Evolutionary conservation across 2,797 vertebrate genomes (phyloP).

Genomic region (Chaetodon trifasciatus): DNA sequence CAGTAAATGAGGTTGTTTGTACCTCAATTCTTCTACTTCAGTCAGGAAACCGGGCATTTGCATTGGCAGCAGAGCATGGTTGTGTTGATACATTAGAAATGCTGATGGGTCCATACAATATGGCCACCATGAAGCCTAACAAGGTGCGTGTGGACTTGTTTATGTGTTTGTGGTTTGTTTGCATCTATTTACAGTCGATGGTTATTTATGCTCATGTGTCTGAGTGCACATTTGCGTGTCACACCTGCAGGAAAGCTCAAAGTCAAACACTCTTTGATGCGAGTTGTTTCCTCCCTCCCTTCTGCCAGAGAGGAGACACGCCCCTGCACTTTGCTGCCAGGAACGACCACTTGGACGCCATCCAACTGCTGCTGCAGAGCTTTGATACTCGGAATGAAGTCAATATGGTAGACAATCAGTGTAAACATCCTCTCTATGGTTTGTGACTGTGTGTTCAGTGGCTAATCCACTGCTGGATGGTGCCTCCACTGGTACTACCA

Average conservation of each 20-base stretch:
- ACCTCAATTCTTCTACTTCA: conserved; percentile 44
- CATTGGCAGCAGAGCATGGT: conserved; percentile 89
- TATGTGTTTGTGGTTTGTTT: conserved; percentile 2
- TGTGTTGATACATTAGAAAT: conserved; percentile 87
- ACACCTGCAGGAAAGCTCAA: conserved; percentile 60
- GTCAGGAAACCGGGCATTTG: conserved; percentile 88
- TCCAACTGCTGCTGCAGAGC: conserved; percentile 86
- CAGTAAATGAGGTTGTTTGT: background rate
- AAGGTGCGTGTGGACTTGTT: conserved; percentile 79
- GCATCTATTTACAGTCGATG: background rate
- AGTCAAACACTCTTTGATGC: conserved; percentile 72
- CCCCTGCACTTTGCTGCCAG: conserved; percentile 88
- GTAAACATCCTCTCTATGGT: conserved; percentile 61
- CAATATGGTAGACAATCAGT: conserved; percentile 87
- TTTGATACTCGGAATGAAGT: conserved; percentile 87
- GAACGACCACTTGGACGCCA: conserved; percentile 85
- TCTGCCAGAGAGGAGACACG: conserved; percentile 84
- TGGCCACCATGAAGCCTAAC: conserved; percentile 91
- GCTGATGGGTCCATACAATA: conserved; percentile 85
- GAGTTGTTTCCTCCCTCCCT: conserved; percentile 62
- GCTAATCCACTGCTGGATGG: conserved; percentile 52
- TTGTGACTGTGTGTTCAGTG: conserved; percentile 51
- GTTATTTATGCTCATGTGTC: conserved; percentile 12
- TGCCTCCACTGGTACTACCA: conserved; percentile 43
- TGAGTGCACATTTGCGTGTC: conserved; percentile 42